phyloP scores from a whole-genome alignment of 2,113 vertebrate genomes.

The Megaptera novaeangliae region DNA sequence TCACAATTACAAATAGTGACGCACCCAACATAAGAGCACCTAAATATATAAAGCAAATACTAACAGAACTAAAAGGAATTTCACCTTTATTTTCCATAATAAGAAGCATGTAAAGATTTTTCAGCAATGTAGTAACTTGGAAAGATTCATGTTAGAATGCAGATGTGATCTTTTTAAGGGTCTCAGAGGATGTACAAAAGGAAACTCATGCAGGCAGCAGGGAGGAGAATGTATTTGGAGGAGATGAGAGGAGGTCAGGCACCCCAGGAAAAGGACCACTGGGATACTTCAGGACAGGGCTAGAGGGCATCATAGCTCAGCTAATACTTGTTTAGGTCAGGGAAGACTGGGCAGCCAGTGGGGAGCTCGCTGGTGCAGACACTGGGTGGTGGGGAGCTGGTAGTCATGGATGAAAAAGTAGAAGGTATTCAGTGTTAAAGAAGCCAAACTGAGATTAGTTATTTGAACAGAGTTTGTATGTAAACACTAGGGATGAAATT shows the following conservation, averaged over 20 bases:
- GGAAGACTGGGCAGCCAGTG: fast-evolving
- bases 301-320: not conserved
- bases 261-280: fast-evolving
- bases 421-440: not conserved
- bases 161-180: too few species aligned
- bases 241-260: too few species aligned
- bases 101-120: not conserved
- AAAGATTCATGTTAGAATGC: not conserved
- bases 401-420: not conserved
- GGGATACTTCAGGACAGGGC: not conserved
- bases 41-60: not conserved
- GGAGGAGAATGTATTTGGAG: not conserved
- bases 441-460: not conserved
- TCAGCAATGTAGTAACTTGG: not conserved
- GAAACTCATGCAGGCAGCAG: not conserved
- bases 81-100: not conserved
- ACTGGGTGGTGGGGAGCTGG: not conserved
- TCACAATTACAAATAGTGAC: too few species aligned
- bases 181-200: not conserved
- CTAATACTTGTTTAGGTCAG: too few species aligned
- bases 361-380: not conserved
- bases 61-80: not conserved
- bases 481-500: fast-evolving
- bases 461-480: not conserved
- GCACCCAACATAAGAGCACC: not conserved